Evolutionary conservation across 2,797 vertebrate genomes (phyloP).

Genomic region (Alectoris magna): DNA sequence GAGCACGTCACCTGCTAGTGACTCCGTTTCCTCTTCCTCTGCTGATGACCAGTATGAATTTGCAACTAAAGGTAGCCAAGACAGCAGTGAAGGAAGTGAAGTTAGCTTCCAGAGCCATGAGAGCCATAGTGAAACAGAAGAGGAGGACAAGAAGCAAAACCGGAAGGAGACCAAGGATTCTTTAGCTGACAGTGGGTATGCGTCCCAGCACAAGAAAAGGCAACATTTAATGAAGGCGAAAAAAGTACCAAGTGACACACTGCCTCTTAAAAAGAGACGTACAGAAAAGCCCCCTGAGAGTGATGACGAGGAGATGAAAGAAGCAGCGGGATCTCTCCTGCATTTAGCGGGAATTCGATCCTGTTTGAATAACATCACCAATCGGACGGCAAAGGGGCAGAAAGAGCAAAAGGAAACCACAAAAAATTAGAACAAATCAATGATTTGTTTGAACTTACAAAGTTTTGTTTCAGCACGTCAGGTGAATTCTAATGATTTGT

Average conservation of each 20-base stretch:
- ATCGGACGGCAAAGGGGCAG: constrained; percentile 96
- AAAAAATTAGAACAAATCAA: constrained; percentile 92
- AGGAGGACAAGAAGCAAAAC: constrained; percentile 87
- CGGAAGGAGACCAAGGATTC: constrained; percentile 87
- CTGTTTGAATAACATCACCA: constrained; percentile 98
- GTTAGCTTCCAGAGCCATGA: constrained; percentile 83
- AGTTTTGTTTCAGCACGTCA: constrained; percentile 98
- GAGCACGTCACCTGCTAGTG: constrained; percentile 85
- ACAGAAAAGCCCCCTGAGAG: constrained; percentile 94
- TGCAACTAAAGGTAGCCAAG: constrained; percentile 87
- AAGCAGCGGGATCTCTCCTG: constrained; percentile 95
- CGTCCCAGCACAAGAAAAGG: constrained; percentile 87
- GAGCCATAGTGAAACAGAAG: constrained; percentile 88
- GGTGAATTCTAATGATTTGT: constrained; percentile 99
- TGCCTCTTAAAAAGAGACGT: constrained; percentile 97
- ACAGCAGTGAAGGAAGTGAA: constrained; percentile 91
- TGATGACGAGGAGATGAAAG: constrained; percentile 98
- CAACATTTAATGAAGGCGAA: constrained; percentile 90
- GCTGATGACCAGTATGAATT: constrained; percentile 83
- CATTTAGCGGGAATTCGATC: constrained; percentile 94
- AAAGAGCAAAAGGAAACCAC: constrained; percentile 94
- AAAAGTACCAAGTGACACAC: constrained; percentile 90
- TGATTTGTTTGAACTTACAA: constrained; percentile 84
- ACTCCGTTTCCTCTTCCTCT: constrained; percentile 83
- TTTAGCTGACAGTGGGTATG: constrained; percentile 83